Conservation (phyloP, 2,888 invertebrate species). For the Cataglyphis rosenhaueri region DNA sequence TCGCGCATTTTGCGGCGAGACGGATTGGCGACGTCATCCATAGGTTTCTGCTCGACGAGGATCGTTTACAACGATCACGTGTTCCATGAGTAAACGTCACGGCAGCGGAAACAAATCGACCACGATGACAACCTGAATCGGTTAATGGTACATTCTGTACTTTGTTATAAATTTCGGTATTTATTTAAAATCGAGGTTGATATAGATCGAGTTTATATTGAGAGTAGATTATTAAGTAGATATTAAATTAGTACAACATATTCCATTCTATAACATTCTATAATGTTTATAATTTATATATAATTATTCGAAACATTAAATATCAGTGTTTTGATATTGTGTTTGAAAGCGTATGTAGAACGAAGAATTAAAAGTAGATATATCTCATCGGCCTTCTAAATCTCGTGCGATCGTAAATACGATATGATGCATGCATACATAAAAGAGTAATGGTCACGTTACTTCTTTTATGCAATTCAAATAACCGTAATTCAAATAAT, state of each 20-base stretch:
- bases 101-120: slow-evolving; percentile 1
- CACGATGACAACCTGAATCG: not conserved
- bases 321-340: not conserved
- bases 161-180: not conserved
- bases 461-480: slow-evolving; percentile 3
- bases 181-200: not conserved
- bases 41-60: not conserved
- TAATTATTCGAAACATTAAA: not conserved
- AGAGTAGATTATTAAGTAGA: not conserved
- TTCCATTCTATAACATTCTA: not conserved
- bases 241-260: not conserved
- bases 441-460: not conserved
- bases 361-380: slow-evolving; percentile 5
- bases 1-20: slow-evolving; percentile 31
- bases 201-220: not conserved
- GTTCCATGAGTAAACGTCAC: slow-evolving; percentile 5
- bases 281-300: not conserved
- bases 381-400: slow-evolving; percentile 16
- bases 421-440: not conserved
- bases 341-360: not conserved
- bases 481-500: not conserved
- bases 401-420: slow-evolving; percentile 14
- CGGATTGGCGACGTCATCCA: slow-evolving; percentile 24
- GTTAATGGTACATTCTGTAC: not conserved
- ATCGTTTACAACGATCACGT: not conserved